Base-by-base conservation (phyloP, 53 echinoderm and acorn worm species). In the Actinopyga echinites region DNA sequence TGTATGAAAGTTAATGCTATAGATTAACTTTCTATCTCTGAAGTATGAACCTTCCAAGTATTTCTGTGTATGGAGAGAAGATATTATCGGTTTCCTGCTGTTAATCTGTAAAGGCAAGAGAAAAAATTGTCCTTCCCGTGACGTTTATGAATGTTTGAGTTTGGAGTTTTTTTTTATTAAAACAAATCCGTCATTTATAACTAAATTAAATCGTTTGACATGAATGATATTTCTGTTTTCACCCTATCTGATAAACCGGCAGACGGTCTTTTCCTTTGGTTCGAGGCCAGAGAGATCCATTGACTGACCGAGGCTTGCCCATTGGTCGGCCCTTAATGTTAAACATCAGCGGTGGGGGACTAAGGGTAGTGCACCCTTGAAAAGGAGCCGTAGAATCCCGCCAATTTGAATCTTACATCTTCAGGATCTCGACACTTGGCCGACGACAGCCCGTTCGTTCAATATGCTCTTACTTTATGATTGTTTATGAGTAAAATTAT, bases 401-500 rank as follows among this genome's bases (percentile, higher is more conserved):
- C 71, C 71, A 40, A 22, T 71, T 42, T 40, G 12, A 26, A 26
- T 40, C 71, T 71, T 42, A 40, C 38, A 71, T 71, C 40, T 71
- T 42, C 43, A 26, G 42, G 25, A 71, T 71, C 71, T 71, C 71
- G 40, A 23, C 45, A 33, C 40, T 44, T 71, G 15, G 71, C 43
- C 38, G 71, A 71, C 71, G 44, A 71, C 32, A 42, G 33, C 8
- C 71, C 71, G 71, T 71, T 42, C 44, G 32, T 42, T 71, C n/a
- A 25, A 69, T 24, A 65, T 10, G 15, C 29, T n/a, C 65, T 30
- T 20, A 28, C 68, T 69, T 44, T 40, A 69, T 69, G 69, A 42
- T 40, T 69, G 44, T 69, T 69, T 69, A 69, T 69, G 69, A 69
- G 69, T 69, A 69, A 69, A 69, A 69, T 69, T 69, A 69, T 69